Evolutionary conservation across 2,888 invertebrate genomes (phyloP).

Genomic region (Branchipolynoe longqiensis): DNA sequence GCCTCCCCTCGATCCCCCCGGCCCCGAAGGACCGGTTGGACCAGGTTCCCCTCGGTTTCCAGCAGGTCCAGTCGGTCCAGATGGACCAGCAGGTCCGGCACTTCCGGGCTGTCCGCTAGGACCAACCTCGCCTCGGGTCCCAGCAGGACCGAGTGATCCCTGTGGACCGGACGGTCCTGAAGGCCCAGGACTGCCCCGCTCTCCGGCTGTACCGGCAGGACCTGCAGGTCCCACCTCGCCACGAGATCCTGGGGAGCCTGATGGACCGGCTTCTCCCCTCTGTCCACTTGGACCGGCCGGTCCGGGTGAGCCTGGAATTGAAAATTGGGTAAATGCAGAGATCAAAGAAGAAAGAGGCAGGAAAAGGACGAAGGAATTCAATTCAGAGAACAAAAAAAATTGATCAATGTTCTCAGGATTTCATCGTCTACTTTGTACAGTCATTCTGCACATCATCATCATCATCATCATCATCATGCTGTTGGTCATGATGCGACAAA

Average conservation of each 20-base stretch:
- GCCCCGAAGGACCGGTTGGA: conserved; percentile 60
- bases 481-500: no score
- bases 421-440: no score
- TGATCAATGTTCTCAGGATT: no score
- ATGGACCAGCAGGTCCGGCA: conserved; percentile 40
- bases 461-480: no score
- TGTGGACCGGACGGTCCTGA: conserved; percentile 60
- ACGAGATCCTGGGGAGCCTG: conserved; percentile 57
- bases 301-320: conserved; percentile 61
- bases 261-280: conserved; percentile 57
- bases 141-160: conserved; percentile 46
- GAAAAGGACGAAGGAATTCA: no score
- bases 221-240: conserved; percentile 60
- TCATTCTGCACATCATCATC: no score
- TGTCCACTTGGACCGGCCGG: conserved; percentile 54
- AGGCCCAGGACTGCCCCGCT: conserved; percentile 53
- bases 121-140: conserved; percentile 4
- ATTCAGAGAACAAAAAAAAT: no score
- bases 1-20: conserved; percentile 55
- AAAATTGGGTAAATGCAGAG: no score
- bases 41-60: conserved; percentile 53
- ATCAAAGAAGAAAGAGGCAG: no score
- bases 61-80: conserved; percentile 57
- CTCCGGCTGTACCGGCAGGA: conserved; percentile 56
- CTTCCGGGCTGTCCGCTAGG: conserved; percentile 51